Conservation (phyloP, 53 echinoderm and acorn worm genomes). For the Hippasteria phrygiana region DNA sequence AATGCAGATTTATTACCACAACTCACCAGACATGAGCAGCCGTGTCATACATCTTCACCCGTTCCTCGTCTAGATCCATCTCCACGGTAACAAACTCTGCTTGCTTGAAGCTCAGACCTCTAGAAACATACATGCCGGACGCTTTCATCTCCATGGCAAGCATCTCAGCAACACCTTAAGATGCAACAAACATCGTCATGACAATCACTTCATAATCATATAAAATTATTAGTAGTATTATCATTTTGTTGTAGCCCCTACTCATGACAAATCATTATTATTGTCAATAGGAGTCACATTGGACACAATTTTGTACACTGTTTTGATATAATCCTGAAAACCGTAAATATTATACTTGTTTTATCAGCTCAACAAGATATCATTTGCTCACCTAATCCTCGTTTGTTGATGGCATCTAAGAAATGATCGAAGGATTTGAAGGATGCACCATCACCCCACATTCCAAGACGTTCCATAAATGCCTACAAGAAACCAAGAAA, state of each 20-base stretch:
- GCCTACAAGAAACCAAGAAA: slow-evolving; percentile 69
- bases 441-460: slow-evolving; percentile 92
- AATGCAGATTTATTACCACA: neutral
- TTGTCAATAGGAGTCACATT: too few species aligned
- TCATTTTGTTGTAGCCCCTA: too few species aligned
- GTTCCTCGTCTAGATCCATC: slow-evolving; percentile 76
- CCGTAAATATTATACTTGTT: too few species aligned
- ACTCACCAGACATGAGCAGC: slow-evolving; percentile 93
- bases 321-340: too few species aligned
- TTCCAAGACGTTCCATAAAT: slow-evolving; percentile 92
- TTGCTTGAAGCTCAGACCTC: slow-evolving; percentile 84
- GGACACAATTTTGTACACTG: too few species aligned
- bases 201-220: too few species aligned
- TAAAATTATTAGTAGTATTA: too few species aligned
- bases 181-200: neutral
- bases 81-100: slow-evolving; percentile 90
- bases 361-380: neutral
- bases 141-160: slow-evolving; percentile 98
- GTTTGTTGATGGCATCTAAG: slow-evolving; percentile 76
- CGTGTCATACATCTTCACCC: slow-evolving; percentile 86
- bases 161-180: slow-evolving; percentile 93
- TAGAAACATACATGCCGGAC: slow-evolving; percentile 87
- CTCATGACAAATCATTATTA: too few species aligned
- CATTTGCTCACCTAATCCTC: slow-evolving; percentile 84
- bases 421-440: slow-evolving; percentile 90